phyloP scores from a whole-genome alignment of 1,140 invertebrate genomes.

The Macrocentrus cingulum region DNA sequence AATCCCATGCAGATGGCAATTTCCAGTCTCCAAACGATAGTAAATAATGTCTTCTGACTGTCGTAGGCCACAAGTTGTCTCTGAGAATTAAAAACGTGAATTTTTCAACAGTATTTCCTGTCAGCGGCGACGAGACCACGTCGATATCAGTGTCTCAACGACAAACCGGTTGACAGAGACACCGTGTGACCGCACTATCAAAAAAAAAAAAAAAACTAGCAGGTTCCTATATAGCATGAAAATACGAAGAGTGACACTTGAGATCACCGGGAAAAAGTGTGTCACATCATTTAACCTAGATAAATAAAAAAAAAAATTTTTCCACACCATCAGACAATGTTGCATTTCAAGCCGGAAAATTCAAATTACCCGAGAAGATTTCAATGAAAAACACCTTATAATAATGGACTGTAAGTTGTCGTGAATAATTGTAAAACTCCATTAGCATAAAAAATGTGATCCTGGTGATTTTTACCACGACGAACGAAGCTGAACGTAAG shows the following conservation, averaged over 20 bases:
- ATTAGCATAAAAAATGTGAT: not conserved
- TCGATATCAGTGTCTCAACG: conserved; percentile 34
- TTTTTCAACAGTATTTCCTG: conserved; percentile 25
- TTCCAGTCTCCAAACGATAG: not conserved
- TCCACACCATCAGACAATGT: no score
- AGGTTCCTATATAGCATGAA: conserved; percentile 1
- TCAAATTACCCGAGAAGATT: no score
- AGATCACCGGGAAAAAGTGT: not conserved
- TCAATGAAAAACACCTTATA: no score
- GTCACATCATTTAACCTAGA: not conserved
- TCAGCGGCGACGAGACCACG: conserved; percentile 25
- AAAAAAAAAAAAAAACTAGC: not conserved
- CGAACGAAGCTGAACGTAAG: conserved; percentile 5
- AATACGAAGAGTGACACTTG: conserved; percentile 2
- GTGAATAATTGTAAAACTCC: no score
- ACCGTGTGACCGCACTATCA: conserved; percentile 36
- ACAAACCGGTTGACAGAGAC: conserved; percentile 44
- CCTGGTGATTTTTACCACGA: not conserved
- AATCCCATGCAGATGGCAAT: no score
- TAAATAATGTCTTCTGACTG: not conserved
- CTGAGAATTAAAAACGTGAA: conserved; percentile 12
- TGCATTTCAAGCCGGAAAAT: no score
- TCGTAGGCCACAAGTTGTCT: conserved; percentile 15
- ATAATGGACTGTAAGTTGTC: no score
- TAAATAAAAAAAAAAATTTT: no score